Evolutionary conservation across 2,797 vertebrate genomes (phyloP).

Genomic region (Siniperca obscura): DNA sequence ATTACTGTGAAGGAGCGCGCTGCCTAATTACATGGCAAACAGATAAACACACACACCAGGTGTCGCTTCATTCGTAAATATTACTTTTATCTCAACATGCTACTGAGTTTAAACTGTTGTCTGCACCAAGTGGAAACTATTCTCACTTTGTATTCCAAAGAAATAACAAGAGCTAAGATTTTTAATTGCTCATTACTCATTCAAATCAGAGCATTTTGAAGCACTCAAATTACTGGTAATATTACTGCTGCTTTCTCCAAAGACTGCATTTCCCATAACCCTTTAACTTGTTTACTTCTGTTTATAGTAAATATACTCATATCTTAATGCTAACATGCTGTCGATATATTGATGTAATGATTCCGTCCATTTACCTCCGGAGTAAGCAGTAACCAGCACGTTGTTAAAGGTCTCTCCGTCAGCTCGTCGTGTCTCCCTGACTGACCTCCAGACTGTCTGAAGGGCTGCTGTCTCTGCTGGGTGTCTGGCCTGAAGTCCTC

Average conservation of each 20-base stretch:
- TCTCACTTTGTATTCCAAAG: background rate
- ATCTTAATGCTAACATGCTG: background rate
- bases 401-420: slow-evolving; percentile 7
- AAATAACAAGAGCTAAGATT: background rate
- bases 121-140: background rate
- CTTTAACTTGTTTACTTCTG: background rate
- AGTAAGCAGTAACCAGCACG: rapidly evolving
- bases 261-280: background rate
- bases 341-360: too few species aligned
- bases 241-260: background rate
- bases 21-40: background rate
- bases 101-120: background rate
- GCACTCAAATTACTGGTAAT: background rate
- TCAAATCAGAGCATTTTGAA: background rate
- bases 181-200: background rate
- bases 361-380: slow-evolving; percentile 34
- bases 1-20: background rate
- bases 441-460: slow-evolving; percentile 69
- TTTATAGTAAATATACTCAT: background rate
- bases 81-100: background rate
- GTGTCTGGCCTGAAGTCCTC: slow-evolving; percentile 40
- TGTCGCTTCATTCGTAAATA: background rate
- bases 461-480: slow-evolving; percentile 35
- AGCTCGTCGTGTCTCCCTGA: slow-evolving; percentile 18
- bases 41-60: slow-evolving; percentile 1